Evolutionary conservation across 2,888 invertebrate genomes (phyloP), one percentile per base, ranked within the genome.

Genomic region (Linnaemya vulpina): DNA sequence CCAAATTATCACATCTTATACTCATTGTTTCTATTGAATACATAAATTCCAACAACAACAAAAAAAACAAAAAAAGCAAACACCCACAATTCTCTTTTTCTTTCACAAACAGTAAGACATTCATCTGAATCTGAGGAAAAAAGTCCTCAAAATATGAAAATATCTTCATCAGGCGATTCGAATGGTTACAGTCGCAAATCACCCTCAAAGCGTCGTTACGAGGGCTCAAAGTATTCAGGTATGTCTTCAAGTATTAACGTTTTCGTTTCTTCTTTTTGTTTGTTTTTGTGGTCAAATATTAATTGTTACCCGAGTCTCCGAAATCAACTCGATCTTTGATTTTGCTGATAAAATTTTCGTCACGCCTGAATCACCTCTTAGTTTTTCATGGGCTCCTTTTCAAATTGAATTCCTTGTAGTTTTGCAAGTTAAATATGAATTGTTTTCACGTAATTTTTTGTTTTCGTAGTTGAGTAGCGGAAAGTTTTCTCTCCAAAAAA

Each of bases 161-260:
- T 82, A 70, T 76, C 78, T 73, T 83, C 90, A 86, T 88, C 90
- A 83, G 86, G 88, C 86, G 90, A 86, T 80, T 91, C 92, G 91
- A 91, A 92, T 79, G 92, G 91, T 62, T 91, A 92, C 81, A 92
- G 91, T 89, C 89, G 91, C 20, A 91, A 92, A 87, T 87, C 89
- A 80, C 89, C 92, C 60, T 90, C 90, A 74, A 92, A 92, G 83
- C 89, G 92, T 85, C 91, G 92, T 38, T 92, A 92, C 88, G 92
- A 92, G 81, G 91, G 91, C 86, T 90, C 91, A 75, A 92, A 91
- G 86, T 92, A 90, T 88, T 89, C 91, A 84, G 90, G 91, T 92
- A 87, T 87, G 89, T 87, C 51, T 58, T 71, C 63, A 22, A 30
- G 30, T 38, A 38, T 63, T n/a, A 40, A 43, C 53, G 10, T 40